Conservation (phyloP, 2,797 vertebrate species). For the Threskiornis aethiopicus region DNA sequence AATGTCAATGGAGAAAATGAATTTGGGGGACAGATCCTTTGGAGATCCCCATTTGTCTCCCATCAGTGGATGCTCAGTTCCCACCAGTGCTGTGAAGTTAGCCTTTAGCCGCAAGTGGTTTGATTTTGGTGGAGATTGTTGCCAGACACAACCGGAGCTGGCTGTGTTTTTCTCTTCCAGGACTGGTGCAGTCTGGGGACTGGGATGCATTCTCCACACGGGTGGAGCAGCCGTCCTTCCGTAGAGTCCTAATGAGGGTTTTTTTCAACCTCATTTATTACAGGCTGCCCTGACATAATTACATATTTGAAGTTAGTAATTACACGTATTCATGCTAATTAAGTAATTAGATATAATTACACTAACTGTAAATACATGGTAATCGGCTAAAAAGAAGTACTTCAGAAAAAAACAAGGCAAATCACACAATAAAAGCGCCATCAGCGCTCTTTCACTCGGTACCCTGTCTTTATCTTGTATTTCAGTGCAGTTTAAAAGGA, state of each 20-base stretch:
- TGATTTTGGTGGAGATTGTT: background rate
- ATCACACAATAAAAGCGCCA: conserved; percentile 60
- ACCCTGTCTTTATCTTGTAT: conserved; percentile 30
- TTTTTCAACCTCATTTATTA: conserved; percentile 65
- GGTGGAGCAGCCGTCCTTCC: conserved; percentile 53
- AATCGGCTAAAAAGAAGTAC: conserved; percentile 70
- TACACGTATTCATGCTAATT: conserved; percentile 74
- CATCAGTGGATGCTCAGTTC: background rate
- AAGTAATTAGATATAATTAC: conserved; percentile 77
- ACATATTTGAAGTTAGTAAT: conserved; percentile 71
- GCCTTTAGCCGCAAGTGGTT: background rate
- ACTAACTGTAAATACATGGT: conserved; percentile 74
- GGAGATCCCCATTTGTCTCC: background rate
- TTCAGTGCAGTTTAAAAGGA: conserved; percentile 23
- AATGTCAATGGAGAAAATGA: background rate
- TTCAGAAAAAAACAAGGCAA: conserved; percentile 58
- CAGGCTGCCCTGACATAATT: conserved; percentile 66
- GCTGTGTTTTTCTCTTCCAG: background rate
- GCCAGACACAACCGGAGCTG: background rate
- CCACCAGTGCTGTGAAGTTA: background rate
- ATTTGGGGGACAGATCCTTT: background rate
- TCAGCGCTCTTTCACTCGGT: conserved; percentile 42
- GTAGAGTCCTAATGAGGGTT: conserved; percentile 44
- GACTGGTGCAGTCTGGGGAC: background rate
- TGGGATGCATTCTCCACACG: background rate